Conservation (phyloP, 2,888 invertebrate genomes). For the Plebejus argus region DNA sequence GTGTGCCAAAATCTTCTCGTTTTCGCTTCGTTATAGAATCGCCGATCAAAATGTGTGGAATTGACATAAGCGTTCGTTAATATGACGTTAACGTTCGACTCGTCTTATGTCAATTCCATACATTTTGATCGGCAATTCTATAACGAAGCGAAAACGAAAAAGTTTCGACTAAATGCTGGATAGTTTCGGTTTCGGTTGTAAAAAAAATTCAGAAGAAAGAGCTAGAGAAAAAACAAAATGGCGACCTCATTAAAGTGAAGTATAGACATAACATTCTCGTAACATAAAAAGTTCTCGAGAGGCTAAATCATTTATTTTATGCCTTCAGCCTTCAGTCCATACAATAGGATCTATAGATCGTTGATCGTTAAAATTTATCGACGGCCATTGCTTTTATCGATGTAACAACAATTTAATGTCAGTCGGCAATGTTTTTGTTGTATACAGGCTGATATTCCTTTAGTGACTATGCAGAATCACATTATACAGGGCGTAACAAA, state of each 20-base stretch:
- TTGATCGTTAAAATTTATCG: constrained; percentile 1
- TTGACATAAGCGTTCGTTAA: too few relatives aligned
- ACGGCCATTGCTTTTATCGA: not conserved
- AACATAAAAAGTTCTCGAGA: constrained; percentile 17
- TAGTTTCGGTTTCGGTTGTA: not conserved
- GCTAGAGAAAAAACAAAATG: not conserved
- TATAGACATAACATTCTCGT: constrained; percentile 4
- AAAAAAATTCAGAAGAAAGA: not conserved
- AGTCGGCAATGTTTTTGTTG: not conserved
- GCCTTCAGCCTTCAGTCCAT: constrained; percentile 19
- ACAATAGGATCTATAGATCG: not conserved
- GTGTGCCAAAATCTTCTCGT: too few relatives aligned
- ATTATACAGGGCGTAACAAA: too few relatives aligned
- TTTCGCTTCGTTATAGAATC: too few relatives aligned
- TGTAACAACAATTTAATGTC: not conserved
- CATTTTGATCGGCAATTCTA: too few relatives aligned
- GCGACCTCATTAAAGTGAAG: not conserved
- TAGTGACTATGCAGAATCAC: too few relatives aligned
- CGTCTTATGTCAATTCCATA: too few relatives aligned
- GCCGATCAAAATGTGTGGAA: too few relatives aligned
- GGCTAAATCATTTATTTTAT: constrained; percentile 26
- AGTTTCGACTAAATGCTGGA: too few relatives aligned
- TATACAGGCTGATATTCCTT: too few relatives aligned
- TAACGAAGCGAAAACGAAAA: too few relatives aligned
- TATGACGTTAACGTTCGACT: too few relatives aligned